These are phyloP conservation scores for Otolemur garnettii DNA, from an alignment of 2,113 vertebrate species.

Conservation along the genomic window DNA sequence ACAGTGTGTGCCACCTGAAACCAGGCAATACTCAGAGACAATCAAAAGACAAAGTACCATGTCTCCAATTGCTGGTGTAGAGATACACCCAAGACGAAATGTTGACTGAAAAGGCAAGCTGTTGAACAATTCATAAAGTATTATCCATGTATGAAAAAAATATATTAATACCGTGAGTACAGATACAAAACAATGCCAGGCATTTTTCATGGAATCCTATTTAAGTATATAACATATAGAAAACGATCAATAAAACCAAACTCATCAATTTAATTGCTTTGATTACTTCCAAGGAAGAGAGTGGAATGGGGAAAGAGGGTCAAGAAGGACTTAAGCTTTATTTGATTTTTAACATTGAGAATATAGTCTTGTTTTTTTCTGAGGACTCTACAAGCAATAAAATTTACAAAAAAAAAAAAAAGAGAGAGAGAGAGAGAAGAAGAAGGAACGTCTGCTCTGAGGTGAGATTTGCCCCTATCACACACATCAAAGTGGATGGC, in stretches of 20 bases:
- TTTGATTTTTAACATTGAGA: not conserved
- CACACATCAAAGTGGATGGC: not conserved
- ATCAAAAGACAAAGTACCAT: accelerated
- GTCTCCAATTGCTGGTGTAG: not conserved
- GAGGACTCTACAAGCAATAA: not conserved
- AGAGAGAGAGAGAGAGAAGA: not conserved
- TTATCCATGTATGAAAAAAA: not conserved
- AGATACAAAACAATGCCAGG: accelerated
- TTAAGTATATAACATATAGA: not conserved
- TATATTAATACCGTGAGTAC: accelerated
- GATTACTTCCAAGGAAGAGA: not conserved
- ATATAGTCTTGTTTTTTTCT: not conserved
- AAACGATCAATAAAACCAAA: not conserved
- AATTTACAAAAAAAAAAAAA: not conserved
- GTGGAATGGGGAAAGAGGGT: accelerated
- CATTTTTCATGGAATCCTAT: not conserved
- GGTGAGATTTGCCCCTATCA: not conserved
- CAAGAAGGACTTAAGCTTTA: not conserved
- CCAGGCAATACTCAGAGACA: accelerated
- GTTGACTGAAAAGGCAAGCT: not conserved
- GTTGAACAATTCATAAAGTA: accelerated
- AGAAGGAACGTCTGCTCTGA: not conserved
- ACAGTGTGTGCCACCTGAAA: accelerated
- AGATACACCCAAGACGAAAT: not conserved
- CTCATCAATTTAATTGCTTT: not conserved